Base-by-base conservation (phyloP, 2,113 vertebrate genomes). In the Cygnus buccinator region DNA sequence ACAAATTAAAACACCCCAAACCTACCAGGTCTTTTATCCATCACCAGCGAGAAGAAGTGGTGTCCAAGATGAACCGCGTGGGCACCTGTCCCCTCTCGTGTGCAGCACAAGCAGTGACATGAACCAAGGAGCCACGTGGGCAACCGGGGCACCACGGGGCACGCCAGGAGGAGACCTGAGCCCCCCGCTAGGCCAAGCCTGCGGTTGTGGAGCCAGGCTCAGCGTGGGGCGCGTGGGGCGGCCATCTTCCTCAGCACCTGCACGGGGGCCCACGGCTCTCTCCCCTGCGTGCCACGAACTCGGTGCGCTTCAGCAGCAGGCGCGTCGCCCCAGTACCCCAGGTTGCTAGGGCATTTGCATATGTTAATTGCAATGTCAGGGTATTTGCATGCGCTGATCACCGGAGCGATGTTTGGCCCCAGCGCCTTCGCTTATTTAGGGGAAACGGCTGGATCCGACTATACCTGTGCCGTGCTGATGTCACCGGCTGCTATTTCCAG, bases 401-500 rank as follows among this genome's bases (percentile, higher is more conserved):
- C 84, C 28, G 6, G 22, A 57, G 72, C 72, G 85, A 91, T 95
- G 72, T 85, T 68, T 93, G 48, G 67, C 73, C 92, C 92, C 57
- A 79, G 87, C 6, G 15, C 26, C 43, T 95, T 97, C 95, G 96
- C 96, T 95, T 97, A 96, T 97, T 97, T 95, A 79, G 97, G 89
- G 79, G 96, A 63, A 97, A 90, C 71, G 23, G 95, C 95, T 93
- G 97, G 95, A 98, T 98, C 96, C 6, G 46, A 94, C 97, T 98
- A 96, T 98, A 98, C 98, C 98, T 98, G 98, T 98, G 96, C 95
- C 8, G 65, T 94, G 97, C 97, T 97, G 96, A 98, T 92, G 97
- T 98, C 98, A 98, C 97, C 48, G 91, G 33, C 88, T 97, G 97
- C 98, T 98, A 98, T 98, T 98, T 98, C 98, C 98, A 98, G 97